A percentile compares a stretch with the other conserved stretches of the same genome.
These are phyloP conservation scores for Dreissena polymorpha DNA, from an alignment of 1,140 invertebrate genomes.

Conservation along the genomic window DNA sequence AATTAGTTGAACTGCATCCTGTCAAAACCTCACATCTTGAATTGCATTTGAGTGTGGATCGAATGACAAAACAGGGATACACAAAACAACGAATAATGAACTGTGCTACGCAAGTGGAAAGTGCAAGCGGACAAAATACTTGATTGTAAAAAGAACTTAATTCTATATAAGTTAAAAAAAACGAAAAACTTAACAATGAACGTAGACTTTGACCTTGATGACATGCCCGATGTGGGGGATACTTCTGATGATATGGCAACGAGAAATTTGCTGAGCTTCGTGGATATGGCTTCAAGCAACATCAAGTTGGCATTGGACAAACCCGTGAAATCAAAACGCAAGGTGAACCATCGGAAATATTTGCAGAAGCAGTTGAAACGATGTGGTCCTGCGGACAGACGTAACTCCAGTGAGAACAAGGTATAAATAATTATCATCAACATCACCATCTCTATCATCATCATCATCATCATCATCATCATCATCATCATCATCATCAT, in stretches of 20 bases:
- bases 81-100: no score
- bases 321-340: conserved; percentile 71
- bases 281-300: conserved; percentile 73
- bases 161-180: no score
- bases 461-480: no score
- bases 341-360: conserved; percentile 77
- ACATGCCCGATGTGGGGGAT: neutral
- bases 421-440: neutral
- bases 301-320: conserved; percentile 72
- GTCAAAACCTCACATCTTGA: no score
- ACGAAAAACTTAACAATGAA: conserved; percentile 5
- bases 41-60: no score
- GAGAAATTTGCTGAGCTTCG: conserved; percentile 69
- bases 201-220: neutral
- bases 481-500: no score
- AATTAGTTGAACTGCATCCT: no score
- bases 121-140: no score
- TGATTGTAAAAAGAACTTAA: no score
- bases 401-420: conserved; percentile 23
- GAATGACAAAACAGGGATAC: no score
- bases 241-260: conserved; percentile 57
- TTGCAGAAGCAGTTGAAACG: conserved; percentile 76
- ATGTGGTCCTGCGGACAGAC: conserved; percentile 55
- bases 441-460: neutral
- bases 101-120: no score